Conservation (phyloP, 2,888 invertebrate genomes). For the Perithous albicinctus region DNA sequence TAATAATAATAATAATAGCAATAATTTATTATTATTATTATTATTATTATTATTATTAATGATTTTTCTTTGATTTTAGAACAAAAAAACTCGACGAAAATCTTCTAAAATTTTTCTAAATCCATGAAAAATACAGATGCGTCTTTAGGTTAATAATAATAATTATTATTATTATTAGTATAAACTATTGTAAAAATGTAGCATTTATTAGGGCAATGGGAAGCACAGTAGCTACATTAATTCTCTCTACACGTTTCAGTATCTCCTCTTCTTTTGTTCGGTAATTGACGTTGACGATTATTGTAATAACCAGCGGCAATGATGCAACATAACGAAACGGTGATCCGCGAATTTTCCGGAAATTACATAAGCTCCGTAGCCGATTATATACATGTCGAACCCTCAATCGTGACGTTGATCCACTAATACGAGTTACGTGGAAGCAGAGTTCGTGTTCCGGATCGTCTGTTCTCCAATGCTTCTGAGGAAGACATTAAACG, state of each 20-base stretch:
- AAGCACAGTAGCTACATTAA: too few relatives aligned
- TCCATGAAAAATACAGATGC: too few relatives aligned
- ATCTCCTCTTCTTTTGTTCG: neutral
- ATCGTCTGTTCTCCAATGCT: constrained; percentile 23
- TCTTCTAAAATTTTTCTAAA: too few relatives aligned
- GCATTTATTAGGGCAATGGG: too few relatives aligned
- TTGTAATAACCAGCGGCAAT: neutral
- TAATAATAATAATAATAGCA: too few relatives aligned
- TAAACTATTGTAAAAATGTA: too few relatives aligned
- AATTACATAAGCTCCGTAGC: constrained; percentile 29
- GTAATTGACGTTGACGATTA: constrained; percentile 21
- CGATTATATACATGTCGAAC: neutral
- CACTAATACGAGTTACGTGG: constrained; percentile 37
- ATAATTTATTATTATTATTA: neutral
- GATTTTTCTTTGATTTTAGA: too few relatives aligned
- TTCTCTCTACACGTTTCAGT: neutral
- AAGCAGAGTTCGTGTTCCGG: constrained; percentile 16
- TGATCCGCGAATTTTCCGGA: constrained; percentile 38
- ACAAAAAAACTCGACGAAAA: too few relatives aligned
- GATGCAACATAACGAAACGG: constrained; percentile 21
- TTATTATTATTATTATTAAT: neutral
- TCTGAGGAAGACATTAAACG: constrained; percentile 27
- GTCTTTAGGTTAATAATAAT: too few relatives aligned
- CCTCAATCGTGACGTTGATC: constrained; percentile 15
- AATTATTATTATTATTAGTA: too few relatives aligned